phyloP scores from a whole-genome alignment of 23 tunicate species.

The Diplosoma virens region DNA sequence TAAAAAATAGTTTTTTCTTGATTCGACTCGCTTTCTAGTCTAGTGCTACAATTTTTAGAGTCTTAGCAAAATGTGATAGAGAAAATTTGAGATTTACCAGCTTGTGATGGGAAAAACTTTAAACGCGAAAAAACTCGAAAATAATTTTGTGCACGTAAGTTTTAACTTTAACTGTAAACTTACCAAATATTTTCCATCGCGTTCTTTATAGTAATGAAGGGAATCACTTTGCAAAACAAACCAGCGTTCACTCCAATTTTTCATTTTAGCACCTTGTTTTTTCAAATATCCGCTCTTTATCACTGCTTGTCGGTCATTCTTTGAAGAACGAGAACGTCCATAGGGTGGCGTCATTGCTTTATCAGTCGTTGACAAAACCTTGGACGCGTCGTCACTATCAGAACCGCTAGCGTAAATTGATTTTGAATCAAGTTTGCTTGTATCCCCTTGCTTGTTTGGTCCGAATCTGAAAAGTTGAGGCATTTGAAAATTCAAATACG shows the following conservation, averaged over 20 bases:
- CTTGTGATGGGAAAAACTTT: no score
- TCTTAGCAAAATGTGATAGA: no score
- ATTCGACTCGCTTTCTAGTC: no score
- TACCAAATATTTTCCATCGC: slow-evolving; percentile 56
- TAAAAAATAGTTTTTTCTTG: no score
- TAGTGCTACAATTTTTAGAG: no score
- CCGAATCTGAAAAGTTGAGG: no score
- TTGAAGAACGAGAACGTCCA: neutral
- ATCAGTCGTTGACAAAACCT: neutral
- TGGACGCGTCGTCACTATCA: neutral
- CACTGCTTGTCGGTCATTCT: slow-evolving; percentile 34
- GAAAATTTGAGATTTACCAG: no score
- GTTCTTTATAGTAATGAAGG: slow-evolving; percentile 66
- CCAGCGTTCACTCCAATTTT: slow-evolving; percentile 84
- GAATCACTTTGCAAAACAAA: slow-evolving; percentile 54
- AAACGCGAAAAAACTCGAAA: neutral
- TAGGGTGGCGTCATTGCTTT: neutral
- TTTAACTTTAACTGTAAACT: neutral
- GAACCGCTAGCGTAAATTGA: neutral
- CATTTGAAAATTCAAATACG: no score
- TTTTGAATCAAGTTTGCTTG: no score
- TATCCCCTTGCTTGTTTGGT: neutral
- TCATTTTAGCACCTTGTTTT: slow-evolving; percentile 82
- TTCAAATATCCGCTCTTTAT: slow-evolving; percentile 63
- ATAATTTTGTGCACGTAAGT: neutral